Conservation (phyloP, 2,888 invertebrate species). For the Parelbella ahira region DNA sequence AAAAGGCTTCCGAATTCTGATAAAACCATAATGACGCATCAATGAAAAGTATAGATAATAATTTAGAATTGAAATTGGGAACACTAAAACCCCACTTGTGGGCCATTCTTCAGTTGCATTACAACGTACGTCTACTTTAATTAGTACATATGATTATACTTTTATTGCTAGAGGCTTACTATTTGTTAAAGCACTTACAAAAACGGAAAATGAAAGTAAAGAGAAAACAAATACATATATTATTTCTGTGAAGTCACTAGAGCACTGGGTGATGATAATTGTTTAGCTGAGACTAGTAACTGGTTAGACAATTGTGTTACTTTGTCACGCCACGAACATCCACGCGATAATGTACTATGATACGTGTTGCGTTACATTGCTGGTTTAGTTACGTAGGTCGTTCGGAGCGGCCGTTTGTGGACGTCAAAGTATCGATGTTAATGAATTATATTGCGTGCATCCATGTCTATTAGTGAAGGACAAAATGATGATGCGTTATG, state of each 20-base stretch:
- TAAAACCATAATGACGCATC: too few relatives aligned
- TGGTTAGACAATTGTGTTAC: conserved; percentile 33
- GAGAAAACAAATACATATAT: conserved; percentile 52
- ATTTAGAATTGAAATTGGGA: too few relatives aligned
- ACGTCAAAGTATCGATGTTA: conserved; percentile 26
- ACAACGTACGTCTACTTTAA: too few relatives aligned
- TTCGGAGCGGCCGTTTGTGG: conserved; percentile 20
- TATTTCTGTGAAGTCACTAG: conserved; percentile 68
- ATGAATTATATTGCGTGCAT: conserved; percentile 2
- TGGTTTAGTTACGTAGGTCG: background rate
- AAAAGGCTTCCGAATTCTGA: too few relatives aligned
- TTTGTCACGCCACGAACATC: background rate
- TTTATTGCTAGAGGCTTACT: too few relatives aligned
- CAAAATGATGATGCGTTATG: conserved; percentile 60
- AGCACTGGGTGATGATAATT: conserved; percentile 66
- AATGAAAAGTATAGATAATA: too few relatives aligned
- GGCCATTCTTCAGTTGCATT: too few relatives aligned
- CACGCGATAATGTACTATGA: too few relatives aligned
- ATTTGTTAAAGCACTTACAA: conserved; percentile 39
- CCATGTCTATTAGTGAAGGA: conserved; percentile 40
- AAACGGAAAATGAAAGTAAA: conserved; percentile 66
- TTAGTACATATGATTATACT: too few relatives aligned
- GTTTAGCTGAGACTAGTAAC: conserved; percentile 53
- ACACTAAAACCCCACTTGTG: too few relatives aligned
- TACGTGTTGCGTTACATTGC: too few relatives aligned